Base-by-base conservation (phyloP, 2,113 vertebrate species). In the Leptobrachium ailaonicum region DNA sequence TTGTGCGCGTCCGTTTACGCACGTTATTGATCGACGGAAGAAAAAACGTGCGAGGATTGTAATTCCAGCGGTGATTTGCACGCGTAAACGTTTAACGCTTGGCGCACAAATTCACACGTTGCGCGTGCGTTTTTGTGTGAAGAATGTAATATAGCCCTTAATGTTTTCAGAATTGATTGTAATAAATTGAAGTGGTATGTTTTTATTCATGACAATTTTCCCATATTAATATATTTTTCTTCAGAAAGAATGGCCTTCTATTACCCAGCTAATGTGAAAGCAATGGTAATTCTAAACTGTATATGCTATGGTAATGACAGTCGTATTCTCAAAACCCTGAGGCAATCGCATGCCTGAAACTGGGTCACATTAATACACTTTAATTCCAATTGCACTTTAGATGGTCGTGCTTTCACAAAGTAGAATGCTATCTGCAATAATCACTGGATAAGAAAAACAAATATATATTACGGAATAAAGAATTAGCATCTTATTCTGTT, bases 401-500 rank as follows among this genome's bases (percentile, higher is more conserved):
- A 64, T 32, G 6, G n/a, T 20, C 62, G 40, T 32, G 6, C 14
- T 40, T 64, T 32, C 2, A 32, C 4, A 64, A 13, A 32, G 10
- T 32, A 32, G 13, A 3, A 20, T 40, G 32, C 20, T 6, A 32
- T 2, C 14, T 64, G 32, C 2, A 20, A 64, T 64, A 64, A 64
- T 40, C 3, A 64, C n/a, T 32, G 62, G 6, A 10, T 32, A 64
- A 6, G 40, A 32, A 0, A 40, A 32, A 32, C 20, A 32, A 32
- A 64, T 32, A 20, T 64, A 32, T 64, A 60, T 60, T 66, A 43
- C 42, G 45, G 32, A 41, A 54, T 75, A 32, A 69, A 10, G 42
- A 71, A 70, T 77, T 62, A 41, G 54, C 66, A 62, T 62, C 62
- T 77, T 71, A 50, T 71, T 62, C 43, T 20, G 42, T 12, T 50